phyloP scores from a whole-genome alignment of 2,888 invertebrate species.

The Craniophora ligustri region DNA sequence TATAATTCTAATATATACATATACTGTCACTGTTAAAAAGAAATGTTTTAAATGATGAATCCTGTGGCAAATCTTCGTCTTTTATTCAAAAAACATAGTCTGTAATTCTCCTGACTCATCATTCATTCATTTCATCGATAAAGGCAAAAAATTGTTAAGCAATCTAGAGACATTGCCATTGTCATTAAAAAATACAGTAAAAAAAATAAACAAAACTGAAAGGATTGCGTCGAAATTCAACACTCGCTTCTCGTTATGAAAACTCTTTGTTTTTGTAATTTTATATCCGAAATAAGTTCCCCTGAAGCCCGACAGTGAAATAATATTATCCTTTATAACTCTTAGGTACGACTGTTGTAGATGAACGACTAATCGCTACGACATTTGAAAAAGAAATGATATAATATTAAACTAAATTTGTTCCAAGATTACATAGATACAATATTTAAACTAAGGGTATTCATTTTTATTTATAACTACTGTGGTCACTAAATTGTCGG shows the following conservation, averaged over 20 bases:
- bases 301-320: conserved; percentile 25
- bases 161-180: conserved; percentile 1
- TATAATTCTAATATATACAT: no score
- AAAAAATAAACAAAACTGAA: conserved; percentile 1
- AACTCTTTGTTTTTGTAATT: conserved; percentile 47
- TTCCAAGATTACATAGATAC: no score
- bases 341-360: background rate
- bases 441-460: no score
- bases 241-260: conserved; percentile 30
- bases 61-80: no score
- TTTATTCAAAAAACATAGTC: no score
- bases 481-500: no score
- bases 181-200: conserved; percentile 22
- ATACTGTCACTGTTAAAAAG: no score
- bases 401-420: no score
- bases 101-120: no score
- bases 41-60: no score
- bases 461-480: no score
- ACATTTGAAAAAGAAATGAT: background rate
- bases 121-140: background rate
- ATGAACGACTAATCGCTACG: background rate
- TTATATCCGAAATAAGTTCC: conserved; percentile 45
- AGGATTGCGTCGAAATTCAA: conserved; percentile 30
- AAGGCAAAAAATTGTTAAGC: conserved; percentile 4
- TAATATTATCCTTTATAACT: conserved; percentile 27